Percentiles rank a stretch among this genome's conserved stretches.
Evolutionary conservation across 2,888 invertebrate species (phyloP).

Genomic region (Hydroisotoma schaefferi): DNA sequence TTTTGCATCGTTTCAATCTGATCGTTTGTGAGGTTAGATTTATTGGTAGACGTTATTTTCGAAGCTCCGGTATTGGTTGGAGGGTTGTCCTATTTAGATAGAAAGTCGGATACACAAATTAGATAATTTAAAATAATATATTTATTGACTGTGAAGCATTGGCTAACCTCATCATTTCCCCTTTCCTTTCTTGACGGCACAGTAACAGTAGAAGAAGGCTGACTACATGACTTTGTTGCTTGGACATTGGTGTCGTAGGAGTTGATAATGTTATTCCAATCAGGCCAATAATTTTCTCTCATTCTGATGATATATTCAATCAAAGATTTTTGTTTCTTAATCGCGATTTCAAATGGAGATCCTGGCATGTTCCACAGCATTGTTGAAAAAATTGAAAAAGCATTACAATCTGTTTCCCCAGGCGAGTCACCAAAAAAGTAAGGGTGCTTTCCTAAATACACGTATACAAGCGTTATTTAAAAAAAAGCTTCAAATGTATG

Average conservation of each 20-base stretch:
- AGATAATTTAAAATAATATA: too few relatives aligned
- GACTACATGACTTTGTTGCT: too few relatives aligned
- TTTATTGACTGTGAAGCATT: too few relatives aligned
- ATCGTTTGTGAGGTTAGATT: not conserved
- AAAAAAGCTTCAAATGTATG: not conserved
- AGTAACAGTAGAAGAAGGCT: too few relatives aligned
- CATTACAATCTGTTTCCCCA: conserved; percentile 52
- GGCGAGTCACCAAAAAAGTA: conserved; percentile 44
- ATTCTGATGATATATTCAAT: conserved; percentile 39
- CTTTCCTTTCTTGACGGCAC: too few relatives aligned
- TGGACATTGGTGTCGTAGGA: too few relatives aligned
- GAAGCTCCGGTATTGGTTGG: not conserved
- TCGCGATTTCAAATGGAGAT: conserved; percentile 46
- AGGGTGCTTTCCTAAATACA: conserved; percentile 40
- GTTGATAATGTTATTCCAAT: conserved; percentile 42
- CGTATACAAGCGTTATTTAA: too few relatives aligned
- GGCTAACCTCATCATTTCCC: too few relatives aligned
- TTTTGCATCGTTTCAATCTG: too few relatives aligned
- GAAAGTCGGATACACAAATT: too few relatives aligned
- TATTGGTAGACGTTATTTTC: not conserved
- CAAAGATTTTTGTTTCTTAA: conserved; percentile 33
- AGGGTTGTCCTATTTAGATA: too few relatives aligned
- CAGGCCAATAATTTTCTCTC: conserved; percentile 42
- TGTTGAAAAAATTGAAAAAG: conserved; percentile 53
- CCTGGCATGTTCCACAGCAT: conserved; percentile 50